Conservation (phyloP, 2,888 invertebrate genomes). For the Platynereis dumerilii region DNA sequence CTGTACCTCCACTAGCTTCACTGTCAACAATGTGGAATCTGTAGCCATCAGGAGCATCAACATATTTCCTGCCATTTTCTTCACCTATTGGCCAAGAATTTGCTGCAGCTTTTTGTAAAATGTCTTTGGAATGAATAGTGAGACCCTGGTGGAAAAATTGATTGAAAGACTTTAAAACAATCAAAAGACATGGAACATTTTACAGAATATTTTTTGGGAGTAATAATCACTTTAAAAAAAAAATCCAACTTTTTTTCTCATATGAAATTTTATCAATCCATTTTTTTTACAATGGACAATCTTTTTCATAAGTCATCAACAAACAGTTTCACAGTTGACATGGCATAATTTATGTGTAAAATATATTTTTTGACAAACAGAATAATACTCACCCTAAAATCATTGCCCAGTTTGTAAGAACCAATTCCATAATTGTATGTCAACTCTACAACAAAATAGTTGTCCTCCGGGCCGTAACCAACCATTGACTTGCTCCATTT, state of each 20-base stretch:
- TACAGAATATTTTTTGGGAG: too few relatives aligned
- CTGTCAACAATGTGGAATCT: constrained; percentile 81
- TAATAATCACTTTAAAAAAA: too few relatives aligned
- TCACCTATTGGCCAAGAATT: constrained; percentile 74
- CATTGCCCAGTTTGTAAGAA: constrained; percentile 87
- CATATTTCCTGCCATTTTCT: constrained; percentile 70
- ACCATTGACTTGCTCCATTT: constrained; percentile 99
- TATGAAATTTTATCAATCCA: too few relatives aligned
- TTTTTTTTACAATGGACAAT: too few relatives aligned
- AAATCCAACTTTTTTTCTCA: too few relatives aligned
- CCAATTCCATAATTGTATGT: constrained; percentile 97
- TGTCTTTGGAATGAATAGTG: constrained; percentile 80
- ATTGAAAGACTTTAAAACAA: too few relatives aligned
- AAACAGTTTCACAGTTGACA: too few relatives aligned
- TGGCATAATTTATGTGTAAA: too few relatives aligned
- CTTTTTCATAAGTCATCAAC: too few relatives aligned
- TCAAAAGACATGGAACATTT: too few relatives aligned
- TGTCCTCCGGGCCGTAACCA: constrained; percentile 94
- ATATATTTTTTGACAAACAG: too few relatives aligned
- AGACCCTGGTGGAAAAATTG: constrained; percentile 69
- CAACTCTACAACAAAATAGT: constrained; percentile 93
- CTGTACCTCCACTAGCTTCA: constrained; percentile 69
- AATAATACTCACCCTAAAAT: constrained; percentile 74
- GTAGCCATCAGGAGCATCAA: constrained; percentile 92
- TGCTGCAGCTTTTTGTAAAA: constrained; percentile 75